phyloP scores from a whole-genome alignment of 2,113 vertebrate species.

The Pedetes capensis region DNA sequence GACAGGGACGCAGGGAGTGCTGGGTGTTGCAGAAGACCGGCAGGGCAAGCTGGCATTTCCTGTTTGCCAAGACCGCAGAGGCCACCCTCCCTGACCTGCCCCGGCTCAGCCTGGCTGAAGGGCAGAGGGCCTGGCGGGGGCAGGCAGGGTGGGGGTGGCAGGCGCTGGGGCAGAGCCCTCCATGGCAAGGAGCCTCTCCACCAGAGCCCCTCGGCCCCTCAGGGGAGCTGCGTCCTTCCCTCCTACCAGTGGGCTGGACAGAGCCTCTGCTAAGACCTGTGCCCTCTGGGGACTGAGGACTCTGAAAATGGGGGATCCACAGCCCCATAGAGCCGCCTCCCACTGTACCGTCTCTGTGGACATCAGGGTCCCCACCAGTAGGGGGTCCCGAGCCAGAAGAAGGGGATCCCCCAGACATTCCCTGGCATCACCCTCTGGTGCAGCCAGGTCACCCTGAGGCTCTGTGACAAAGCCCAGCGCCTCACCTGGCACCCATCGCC shows the following conservation, averaged over 20 bases:
- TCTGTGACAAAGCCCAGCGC: neutral
- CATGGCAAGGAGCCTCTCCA: neutral
- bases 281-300: neutral
- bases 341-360: neutral
- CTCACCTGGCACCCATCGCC: neutral
- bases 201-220: neutral
- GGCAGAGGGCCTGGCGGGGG: neutral
- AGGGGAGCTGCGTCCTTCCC: neutral
- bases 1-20: neutral
- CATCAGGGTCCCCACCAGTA: rapidly evolving
- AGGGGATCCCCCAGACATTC: rapidly evolving
- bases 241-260: neutral
- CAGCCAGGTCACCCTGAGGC: neutral
- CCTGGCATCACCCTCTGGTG: neutral
- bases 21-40: neutral
- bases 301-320: neutral
- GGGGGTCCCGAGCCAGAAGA: neutral
- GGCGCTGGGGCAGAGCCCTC: neutral
- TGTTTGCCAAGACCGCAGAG: neutral
- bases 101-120: neutral
- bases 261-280: neutral
- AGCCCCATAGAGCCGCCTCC: no score
- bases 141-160: neutral
- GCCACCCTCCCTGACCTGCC: neutral
- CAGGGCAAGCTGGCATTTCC: constrained; percentile 12